Base-by-base conservation (phyloP, 2,797 vertebrate genomes). In the Alectoris magna region DNA sequence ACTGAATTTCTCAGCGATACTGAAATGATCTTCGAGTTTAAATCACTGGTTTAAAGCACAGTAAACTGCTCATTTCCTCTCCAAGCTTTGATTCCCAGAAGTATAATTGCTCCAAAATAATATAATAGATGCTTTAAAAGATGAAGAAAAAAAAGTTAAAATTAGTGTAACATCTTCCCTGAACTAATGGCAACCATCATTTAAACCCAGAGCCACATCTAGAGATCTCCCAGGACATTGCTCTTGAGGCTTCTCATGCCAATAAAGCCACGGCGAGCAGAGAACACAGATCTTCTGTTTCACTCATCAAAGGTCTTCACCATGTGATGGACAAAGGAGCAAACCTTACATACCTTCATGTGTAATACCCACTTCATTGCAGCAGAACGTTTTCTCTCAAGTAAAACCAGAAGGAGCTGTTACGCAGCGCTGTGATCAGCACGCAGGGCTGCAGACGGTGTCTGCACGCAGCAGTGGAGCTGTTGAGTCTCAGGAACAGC, bases 21-120 rank as follows among this genome's bases (percentile, higher is more conserved):
- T 86, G 77, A 91, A 90, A 79, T 26, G 44, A 68, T 93, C 70
- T 11, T 55, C 91, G 1, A 0, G n/a, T 64, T 92, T 80, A 71
- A 76, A 73, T 60, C 2, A 2, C 60, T 68, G 71, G 55, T 89
- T 80, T 62, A 70, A 81, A 90, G 38, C 46, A n/a, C 6, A 66
- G 64, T 71, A 90, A 93, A 88, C 76, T 73, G 73, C 31, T 67
- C 21, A 34, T 84, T 95, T 94, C 80, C 82, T 91, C 80, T 81
- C 66, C 80, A 84, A 2, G 31, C 62, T 92, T 66, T 86, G 60
- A 88, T 91, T 94, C 67, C 51, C 75, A 68, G 77, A 79, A 63
- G 18, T 56, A 27, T 84, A 78, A 80, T 88, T 86, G 69, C 89
- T 84, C 38, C 51, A n/a, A 69, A 84, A 76, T 84, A 82, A 82